Evolutionary conservation across 1,140 invertebrate species (phyloP).

Genomic region (Adoxophyes honmai): DNA sequence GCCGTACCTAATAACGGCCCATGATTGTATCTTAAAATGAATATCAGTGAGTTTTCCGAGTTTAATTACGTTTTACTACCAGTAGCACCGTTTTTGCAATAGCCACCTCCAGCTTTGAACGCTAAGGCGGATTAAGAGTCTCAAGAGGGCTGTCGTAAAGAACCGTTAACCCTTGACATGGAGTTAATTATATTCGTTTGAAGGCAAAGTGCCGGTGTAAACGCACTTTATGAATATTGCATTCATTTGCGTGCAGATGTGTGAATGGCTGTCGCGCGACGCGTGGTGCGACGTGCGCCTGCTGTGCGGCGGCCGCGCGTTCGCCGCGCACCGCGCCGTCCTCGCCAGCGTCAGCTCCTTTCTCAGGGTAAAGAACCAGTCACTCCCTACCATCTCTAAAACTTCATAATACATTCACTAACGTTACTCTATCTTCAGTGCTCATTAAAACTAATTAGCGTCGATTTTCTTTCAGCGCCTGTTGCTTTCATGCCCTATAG

Average conservation of each 20-base stretch:
- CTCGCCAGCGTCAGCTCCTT: conserved; percentile 65
- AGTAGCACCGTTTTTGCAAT: no score
- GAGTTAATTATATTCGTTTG: no score
- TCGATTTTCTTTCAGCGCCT: conserved; percentile 39
- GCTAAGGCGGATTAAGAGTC: no score
- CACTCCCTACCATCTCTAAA: no score
- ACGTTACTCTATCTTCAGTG: not conserved
- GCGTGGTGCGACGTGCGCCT: conserved; percentile 64
- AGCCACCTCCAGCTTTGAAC: no score
- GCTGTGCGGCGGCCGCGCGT: conserved; percentile 44
- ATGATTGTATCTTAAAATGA: not conserved
- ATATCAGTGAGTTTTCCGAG: not conserved
- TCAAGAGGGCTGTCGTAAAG: no score
- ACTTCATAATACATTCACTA: not conserved
- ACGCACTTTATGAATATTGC: no score
- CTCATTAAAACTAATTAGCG: conserved; percentile 16
- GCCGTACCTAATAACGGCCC: not conserved
- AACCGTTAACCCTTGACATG: no score
- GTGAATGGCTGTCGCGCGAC: conserved; percentile 49
- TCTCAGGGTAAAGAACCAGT: conserved; percentile 47
- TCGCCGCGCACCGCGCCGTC: conserved; percentile 57
- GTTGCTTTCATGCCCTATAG: conserved; percentile 49
- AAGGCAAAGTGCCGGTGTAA: no score
- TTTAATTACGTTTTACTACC: not conserved
- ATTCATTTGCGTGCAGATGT: conserved; percentile 35